These are phyloP conservation scores for Acanthosepion esculentum DNA, from an alignment of 2,888 invertebrate species.

Conservation along the genomic window DNA sequence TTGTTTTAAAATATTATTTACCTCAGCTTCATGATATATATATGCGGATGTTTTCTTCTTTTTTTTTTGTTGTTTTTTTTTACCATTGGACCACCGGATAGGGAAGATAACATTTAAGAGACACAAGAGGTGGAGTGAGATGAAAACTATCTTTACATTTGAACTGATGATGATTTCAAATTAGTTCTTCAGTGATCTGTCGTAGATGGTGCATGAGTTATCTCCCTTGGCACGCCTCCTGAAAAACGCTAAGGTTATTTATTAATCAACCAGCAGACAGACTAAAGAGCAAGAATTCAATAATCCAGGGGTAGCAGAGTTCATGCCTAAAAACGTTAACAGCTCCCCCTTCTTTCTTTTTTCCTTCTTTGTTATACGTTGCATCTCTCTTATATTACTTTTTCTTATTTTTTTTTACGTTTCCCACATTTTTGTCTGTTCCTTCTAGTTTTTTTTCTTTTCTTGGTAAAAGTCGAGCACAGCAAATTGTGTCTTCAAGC, in stretches of 20 bases:
- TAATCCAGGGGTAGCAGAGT: conserved; percentile 21
- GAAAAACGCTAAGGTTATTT: background rate
- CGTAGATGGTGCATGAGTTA: background rate
- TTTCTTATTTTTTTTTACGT: background rate
- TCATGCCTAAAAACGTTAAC: background rate
- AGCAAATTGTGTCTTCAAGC: background rate
- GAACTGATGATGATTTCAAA: background rate
- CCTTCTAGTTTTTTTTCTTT: background rate
- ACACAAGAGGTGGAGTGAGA: background rate
- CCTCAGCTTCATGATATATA: background rate
- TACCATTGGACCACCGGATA: conserved; percentile 42
- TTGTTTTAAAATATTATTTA: background rate
- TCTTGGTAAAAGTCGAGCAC: background rate
- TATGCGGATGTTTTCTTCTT: background rate
- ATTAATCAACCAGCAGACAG: background rate
- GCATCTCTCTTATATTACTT: too few species aligned
- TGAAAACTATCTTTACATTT: background rate
- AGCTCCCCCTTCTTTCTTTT: background rate
- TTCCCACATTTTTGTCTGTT: too few species aligned
- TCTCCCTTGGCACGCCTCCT: background rate
- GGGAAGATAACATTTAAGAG: background rate
- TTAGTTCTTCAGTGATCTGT: background rate
- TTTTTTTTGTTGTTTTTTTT: background rate
- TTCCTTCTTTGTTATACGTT: too few species aligned
- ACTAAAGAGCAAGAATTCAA: background rate